These are phyloP conservation scores for Gasterosteus aculeatus DNA, from an alignment of 2,113 vertebrate genomes.

Conservation along the genomic window DNA sequence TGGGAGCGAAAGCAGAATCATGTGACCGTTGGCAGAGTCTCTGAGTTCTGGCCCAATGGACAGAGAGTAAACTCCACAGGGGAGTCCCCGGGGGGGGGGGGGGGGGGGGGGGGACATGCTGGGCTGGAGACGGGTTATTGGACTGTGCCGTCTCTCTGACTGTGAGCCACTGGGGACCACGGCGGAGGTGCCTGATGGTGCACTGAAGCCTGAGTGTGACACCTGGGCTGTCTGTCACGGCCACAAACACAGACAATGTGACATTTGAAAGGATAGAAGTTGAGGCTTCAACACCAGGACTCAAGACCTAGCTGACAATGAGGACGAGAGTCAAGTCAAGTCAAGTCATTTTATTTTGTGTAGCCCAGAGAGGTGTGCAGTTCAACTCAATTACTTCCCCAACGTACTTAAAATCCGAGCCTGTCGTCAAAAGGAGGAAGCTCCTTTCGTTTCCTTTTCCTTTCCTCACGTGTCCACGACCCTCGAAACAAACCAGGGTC, in stretches of 20 bases:
- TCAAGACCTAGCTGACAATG: slow-evolving; percentile 74
- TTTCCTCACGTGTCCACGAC: slow-evolving; percentile 40
- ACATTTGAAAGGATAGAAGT: slow-evolving; percentile 78
- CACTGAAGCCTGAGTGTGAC: slow-evolving; percentile 81
- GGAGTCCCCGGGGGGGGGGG: slow-evolving; percentile 47
- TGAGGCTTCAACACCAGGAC: slow-evolving; percentile 72
- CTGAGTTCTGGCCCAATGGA: slow-evolving; percentile 74
- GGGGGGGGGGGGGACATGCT: slow-evolving; percentile 59
- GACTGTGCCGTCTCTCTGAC: slow-evolving; percentile 74
- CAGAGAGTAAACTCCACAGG: slow-evolving; percentile 70
- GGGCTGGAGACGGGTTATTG: slow-evolving; percentile 70
- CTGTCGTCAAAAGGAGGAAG: slow-evolving; percentile 27
- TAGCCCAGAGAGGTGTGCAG: slow-evolving; percentile 68
- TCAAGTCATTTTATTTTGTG: no score
- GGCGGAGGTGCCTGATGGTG: slow-evolving; percentile 72
- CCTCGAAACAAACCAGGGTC: slow-evolving; percentile 71
- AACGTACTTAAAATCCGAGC: slow-evolving; percentile 60
- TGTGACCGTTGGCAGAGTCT: slow-evolving; percentile 66
- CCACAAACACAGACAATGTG: slow-evolving; percentile 77
- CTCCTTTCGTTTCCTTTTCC: slow-evolving; percentile 25
- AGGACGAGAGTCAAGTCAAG: slow-evolving; percentile 74
- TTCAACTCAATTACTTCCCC: slow-evolving; percentile 71
- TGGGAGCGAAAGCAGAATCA: slow-evolving; percentile 65
- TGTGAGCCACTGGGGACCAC: slow-evolving; percentile 72
- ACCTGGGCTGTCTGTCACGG: slow-evolving; percentile 81